Percentiles rank a stretch among this genome's conserved stretches.
Conservation (phyloP, 2,797 vertebrate species). For the Aratinga solstitialis region DNA sequence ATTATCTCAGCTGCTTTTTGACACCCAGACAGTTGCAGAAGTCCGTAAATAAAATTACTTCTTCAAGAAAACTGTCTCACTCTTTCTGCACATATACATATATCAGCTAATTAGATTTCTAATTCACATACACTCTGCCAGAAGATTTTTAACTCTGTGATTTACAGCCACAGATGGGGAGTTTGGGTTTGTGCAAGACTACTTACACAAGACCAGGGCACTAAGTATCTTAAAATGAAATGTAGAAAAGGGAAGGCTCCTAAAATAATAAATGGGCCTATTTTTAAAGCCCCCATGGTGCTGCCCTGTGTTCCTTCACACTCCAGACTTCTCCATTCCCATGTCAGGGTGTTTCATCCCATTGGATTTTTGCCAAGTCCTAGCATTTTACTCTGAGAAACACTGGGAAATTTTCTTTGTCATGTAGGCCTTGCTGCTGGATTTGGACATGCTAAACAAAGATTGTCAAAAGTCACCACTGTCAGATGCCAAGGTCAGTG, state of each 20-base stretch:
- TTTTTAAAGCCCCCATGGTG: not conserved
- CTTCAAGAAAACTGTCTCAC: not conserved
- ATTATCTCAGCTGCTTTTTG: not conserved
- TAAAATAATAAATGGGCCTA: not conserved
- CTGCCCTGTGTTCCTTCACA: not conserved
- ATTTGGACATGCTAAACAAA: not conserved
- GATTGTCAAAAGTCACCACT: not conserved
- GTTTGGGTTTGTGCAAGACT: not conserved
- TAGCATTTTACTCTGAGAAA: not conserved
- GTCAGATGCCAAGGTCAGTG: not conserved
- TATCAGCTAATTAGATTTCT: not conserved
- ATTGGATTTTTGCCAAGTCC: not conserved
- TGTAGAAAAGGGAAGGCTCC: not conserved
- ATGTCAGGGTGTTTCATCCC: not conserved
- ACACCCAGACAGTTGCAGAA: not conserved
- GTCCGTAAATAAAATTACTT: not conserved
- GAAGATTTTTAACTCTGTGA: not conserved
- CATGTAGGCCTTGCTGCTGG: not conserved
- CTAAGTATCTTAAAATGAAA: not conserved
- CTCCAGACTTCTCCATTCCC: not conserved
- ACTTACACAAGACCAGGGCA: not conserved
- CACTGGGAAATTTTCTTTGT: not conserved
- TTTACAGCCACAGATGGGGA: not conserved
- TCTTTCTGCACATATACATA: not conserved
- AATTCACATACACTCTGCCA: not conserved